These are phyloP conservation scores for Napeogenes inachia DNA, from an alignment of 2,888 invertebrate species.

Conservation along the genomic window DNA sequence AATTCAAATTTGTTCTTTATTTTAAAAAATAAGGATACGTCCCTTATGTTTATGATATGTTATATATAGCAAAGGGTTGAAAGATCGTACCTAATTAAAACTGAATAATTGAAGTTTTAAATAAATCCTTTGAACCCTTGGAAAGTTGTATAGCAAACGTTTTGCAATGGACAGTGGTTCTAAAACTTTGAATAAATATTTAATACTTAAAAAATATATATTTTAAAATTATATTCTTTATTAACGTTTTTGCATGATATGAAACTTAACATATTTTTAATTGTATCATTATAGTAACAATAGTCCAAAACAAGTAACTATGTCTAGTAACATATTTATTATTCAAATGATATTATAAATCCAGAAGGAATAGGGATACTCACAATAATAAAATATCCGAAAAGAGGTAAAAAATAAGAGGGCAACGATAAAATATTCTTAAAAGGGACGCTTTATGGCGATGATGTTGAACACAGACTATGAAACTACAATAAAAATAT, in stretches of 20 bases:
- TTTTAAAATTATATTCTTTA: too few species aligned
- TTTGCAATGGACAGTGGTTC: constrained; percentile 10
- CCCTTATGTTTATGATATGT: background rate
- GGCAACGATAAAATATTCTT: constrained; percentile 20
- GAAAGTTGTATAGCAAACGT: constrained; percentile 24
- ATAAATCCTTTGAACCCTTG: constrained; percentile 19
- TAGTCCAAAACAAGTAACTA: too few species aligned
- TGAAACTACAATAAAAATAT: constrained; percentile 19
- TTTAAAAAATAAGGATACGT: background rate
- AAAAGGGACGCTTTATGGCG: constrained; percentile 24
- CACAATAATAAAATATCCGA: constrained; percentile 12
- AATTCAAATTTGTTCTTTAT: too few species aligned
- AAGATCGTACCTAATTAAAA: constrained; percentile 15
- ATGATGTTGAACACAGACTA: constrained; percentile 20
- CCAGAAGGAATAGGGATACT: background rate
- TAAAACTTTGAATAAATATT: too few species aligned
- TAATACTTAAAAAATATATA: too few species aligned
- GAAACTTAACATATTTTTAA: too few species aligned
- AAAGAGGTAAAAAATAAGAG: constrained; percentile 19
- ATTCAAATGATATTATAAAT: background rate
- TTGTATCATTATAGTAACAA: too few species aligned
- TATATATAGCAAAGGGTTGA: constrained; percentile 5
- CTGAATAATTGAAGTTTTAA: constrained; percentile 22
- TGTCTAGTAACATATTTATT: too few species aligned
- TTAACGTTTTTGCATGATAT: too few species aligned